These are phyloP conservation scores for Petaurus breviceps DNA, from an alignment of 2,113 vertebrate species.

Conservation along the genomic window DNA sequence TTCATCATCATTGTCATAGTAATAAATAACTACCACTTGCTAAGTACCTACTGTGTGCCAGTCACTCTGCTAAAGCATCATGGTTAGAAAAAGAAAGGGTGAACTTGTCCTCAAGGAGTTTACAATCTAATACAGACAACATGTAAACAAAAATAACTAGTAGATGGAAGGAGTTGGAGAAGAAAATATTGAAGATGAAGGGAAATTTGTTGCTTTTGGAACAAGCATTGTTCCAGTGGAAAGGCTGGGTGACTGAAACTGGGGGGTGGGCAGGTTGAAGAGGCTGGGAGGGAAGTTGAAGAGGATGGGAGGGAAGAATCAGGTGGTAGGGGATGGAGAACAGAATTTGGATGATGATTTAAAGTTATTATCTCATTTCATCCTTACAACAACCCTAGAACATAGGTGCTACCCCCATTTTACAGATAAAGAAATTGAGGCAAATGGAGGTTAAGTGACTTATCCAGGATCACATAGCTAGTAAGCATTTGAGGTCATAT, in stretches of 20 bases:
- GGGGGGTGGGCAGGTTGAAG: too few relatives aligned
- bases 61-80: not conserved
- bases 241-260: not conserved
- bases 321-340: not conserved
- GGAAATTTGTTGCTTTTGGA: not conserved
- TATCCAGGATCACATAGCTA: not conserved
- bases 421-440: not conserved
- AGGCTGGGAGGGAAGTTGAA: too few relatives aligned
- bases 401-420: not conserved
- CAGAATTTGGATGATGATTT: not conserved
- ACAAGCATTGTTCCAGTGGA: not conserved
- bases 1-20: not conserved
- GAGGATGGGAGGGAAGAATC: not conserved
- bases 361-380: not conserved
- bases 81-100: not conserved
- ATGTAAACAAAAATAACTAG: not conserved
- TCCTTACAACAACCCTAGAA: not conserved
- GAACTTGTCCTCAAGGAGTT: not conserved
- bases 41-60: not conserved
- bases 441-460: not conserved
- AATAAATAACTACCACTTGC: not conserved
- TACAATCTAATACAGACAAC: not conserved
- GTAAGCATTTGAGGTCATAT: not conserved
- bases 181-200: not conserved
- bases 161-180: not conserved